Conservation (phyloP, 2,113 vertebrate genomes). For the Manacus vitellinus region DNA sequence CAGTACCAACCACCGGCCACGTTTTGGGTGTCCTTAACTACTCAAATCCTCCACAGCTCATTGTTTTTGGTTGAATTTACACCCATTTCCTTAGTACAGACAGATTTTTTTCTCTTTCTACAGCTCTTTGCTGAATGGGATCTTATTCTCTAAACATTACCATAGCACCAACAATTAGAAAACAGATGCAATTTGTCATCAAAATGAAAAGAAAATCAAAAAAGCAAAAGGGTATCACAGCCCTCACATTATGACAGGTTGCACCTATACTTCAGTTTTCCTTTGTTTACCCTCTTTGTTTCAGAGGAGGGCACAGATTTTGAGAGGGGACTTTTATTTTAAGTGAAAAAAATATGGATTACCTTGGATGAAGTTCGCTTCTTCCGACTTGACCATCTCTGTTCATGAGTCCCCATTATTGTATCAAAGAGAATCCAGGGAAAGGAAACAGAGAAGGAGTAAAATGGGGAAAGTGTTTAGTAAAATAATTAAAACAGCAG, state of each 20-base stretch:
- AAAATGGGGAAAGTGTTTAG: background rate
- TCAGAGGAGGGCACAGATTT: background rate
- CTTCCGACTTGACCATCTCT: slow-evolving; percentile 79
- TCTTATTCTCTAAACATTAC: background rate
- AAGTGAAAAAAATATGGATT: background rate
- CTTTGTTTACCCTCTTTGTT: background rate
- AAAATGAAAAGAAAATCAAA: background rate
- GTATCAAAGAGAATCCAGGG: background rate
- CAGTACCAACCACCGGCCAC: rapidly evolving
- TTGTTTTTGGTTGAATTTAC: background rate
- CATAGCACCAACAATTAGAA: background rate
- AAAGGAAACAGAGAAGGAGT: background rate
- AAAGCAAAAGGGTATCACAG: background rate
- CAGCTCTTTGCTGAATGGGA: background rate
- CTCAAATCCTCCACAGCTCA: background rate
- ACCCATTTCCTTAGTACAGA: background rate
- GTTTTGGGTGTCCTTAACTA: rapidly evolving
- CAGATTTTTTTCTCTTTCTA: background rate
- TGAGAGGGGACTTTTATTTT: background rate
- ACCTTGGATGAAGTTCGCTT: slow-evolving; percentile 75
- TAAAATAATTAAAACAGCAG: background rate
- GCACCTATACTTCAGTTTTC: background rate
- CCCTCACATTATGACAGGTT: background rate
- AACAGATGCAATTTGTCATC: background rate
- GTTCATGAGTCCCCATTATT: background rate